A percentile compares a stretch with the other conserved stretches of the same genome.
Evolutionary conservation across 1,140 invertebrate species (phyloP).

Genomic region (honey bee (Apis mellifera)): Amel_HAv3.1 CM009934.2:3438501-3439000

Average conservation of each 20-base stretch:
- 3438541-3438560: conserved; percentile 33
- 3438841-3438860: conserved; percentile 29
- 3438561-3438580: conserved; percentile 46
- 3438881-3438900: conserved; percentile 44
- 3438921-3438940: not conserved
- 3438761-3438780: not conserved
- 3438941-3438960: conserved; percentile 7
- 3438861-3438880: conserved; percentile 25
- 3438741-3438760: not conserved
- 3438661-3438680: too few species aligned
- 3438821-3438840: conserved; percentile 36
- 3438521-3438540: conserved; percentile 35
- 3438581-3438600: conserved; percentile 15
- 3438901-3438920: not conserved
- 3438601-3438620: not conserved
- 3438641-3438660: not conserved
- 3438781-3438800: not conserved
- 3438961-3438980: not conserved
- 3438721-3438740: conserved; percentile 28
- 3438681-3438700: not conserved
- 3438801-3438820: conserved; percentile 23
- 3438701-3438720: not conserved
- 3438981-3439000: not conserved
- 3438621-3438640: not conserved
- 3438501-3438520: conserved; percentile 16